Conservation (phyloP, 1,140 invertebrate species). For the Nilaparvata lugens region DNA sequence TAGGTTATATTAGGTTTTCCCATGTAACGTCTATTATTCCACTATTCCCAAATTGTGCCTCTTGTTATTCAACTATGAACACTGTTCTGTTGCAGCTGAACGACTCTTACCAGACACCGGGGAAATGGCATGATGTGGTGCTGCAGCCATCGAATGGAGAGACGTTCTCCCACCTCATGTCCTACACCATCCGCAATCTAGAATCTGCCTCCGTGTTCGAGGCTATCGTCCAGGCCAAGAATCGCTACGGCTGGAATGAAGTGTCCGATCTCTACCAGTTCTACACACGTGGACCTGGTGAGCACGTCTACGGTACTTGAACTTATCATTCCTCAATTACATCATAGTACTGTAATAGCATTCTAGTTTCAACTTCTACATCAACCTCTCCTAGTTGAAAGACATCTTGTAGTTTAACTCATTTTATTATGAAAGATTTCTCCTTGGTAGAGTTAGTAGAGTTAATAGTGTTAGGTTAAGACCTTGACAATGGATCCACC, state of each 20-base stretch:
- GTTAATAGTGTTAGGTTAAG: not conserved
- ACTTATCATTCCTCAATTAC: not conserved
- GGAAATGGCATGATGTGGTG: conserved; percentile 58
- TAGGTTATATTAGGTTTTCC: too few relatives aligned
- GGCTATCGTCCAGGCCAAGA: conserved; percentile 53
- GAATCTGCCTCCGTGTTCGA: conserved; percentile 51
- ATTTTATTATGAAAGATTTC: not conserved
- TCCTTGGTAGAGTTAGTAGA: not conserved
- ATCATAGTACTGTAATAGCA: not conserved
- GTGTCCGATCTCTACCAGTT: conserved; percentile 34
- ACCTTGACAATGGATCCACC: too few relatives aligned
- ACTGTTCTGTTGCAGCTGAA: conserved; percentile 44
- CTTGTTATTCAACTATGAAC: too few relatives aligned
- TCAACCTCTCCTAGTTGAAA: not conserved
- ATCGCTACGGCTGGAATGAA: conserved; percentile 54
- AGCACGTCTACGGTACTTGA: conserved; percentile 22
- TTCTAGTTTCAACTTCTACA: not conserved
- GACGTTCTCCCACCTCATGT: conserved; percentile 43
- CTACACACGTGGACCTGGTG: conserved; percentile 25
- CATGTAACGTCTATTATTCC: too few relatives aligned
- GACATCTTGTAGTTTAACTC: not conserved
- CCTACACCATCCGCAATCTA: conserved; percentile 45
- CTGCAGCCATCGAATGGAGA: conserved; percentile 34
- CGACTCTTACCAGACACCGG: conserved; percentile 58
- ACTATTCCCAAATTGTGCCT: too few relatives aligned